Base-by-base conservation (phyloP, 1,140 invertebrate genomes). In the Polyergus mexicanus region DNA sequence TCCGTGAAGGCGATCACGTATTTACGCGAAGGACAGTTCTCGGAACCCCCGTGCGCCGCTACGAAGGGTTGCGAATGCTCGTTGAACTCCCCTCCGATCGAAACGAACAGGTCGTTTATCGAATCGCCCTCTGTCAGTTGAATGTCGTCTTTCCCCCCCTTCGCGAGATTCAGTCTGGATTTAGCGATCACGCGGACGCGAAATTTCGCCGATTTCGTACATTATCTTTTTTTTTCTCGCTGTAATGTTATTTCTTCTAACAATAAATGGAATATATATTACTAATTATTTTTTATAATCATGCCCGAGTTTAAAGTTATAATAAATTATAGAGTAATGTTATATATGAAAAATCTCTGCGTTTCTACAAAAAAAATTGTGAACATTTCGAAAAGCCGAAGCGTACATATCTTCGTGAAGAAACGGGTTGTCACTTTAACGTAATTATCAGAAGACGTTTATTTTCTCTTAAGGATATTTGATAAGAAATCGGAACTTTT, bases 1-100 rank as follows among this genome's bases (percentile, higher is more conserved):
- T 77, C 75, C 75, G 75, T 77, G 60, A 77, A 77, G 41, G 75
- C 32, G 60, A 65, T 77, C 75, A 77, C 75, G 60, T 65, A 41
- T 63, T 63, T 65, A 47, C 74, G 35, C 38, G 58, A 63, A 77
- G 75, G 41, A 11, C 58, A 63, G 58, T 77, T 77, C 60, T 65
- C 41, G 75, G 75, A 77, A 77, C 25, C 8, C 13, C 19, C 25
- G 22, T 62, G n/a, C 38, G 4, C 74, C 74, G 35, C 38, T 3
- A 60, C 60, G 41, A 65, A 77, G 75, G 75, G 75, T 77, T 77
- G 58, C 35, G 22, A 76, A 28, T 13, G 35, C 58, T 44, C 72
- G 56, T 41, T 35, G 38, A 25, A 32, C 60, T 76, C 41, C 19
- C 74, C 74, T 76, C 38, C 74, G 56, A 76, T 76, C 74, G 38